phyloP scores from a whole-genome alignment of 2,113 vertebrate species.

The Chionis minor region DNA sequence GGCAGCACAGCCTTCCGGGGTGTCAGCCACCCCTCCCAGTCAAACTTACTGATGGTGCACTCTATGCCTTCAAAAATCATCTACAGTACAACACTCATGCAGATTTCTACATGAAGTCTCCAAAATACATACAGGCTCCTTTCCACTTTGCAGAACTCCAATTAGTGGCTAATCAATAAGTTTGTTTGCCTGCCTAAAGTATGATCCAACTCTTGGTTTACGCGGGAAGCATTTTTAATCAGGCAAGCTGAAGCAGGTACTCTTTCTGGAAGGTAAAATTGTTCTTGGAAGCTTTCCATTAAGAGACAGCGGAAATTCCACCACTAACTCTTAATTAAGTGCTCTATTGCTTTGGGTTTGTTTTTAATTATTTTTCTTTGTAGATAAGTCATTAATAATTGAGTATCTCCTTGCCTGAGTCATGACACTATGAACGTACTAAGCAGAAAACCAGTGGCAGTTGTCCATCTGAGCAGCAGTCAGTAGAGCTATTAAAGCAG shows the following conservation, averaged over 20 bases:
- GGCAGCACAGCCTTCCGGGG: no score
- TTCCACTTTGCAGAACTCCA: slow-evolving; percentile 14
- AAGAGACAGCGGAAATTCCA: slow-evolving; percentile 33
- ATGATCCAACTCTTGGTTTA: slow-evolving; percentile 36
- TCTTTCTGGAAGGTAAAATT: slow-evolving; percentile 44
- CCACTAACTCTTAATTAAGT: slow-evolving; percentile 67
- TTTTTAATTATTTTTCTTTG: slow-evolving; percentile 66
- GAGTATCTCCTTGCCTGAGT: slow-evolving; percentile 51
- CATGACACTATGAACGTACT: slow-evolving; percentile 22
- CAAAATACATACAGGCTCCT: neutral
- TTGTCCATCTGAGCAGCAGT: neutral
- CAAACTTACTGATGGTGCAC: no score
- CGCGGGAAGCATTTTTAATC: neutral
- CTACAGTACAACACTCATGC: neutral
- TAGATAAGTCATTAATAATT: slow-evolving; percentile 70
- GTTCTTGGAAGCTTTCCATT: slow-evolving; percentile 64
- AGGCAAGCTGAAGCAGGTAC: slow-evolving; percentile 26
- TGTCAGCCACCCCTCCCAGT: no score
- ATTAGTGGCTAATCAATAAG: slow-evolving; percentile 57
- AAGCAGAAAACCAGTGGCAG: neutral
- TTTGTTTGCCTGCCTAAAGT: slow-evolving; percentile 41
- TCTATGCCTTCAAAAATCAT: no score
- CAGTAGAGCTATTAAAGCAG: neutral
- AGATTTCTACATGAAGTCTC: neutral
- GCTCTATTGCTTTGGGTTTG: slow-evolving; percentile 62